phyloP scores from a whole-genome alignment of 2,113 vertebrate species.

The Ptychochromis oligacanthus region DNA sequence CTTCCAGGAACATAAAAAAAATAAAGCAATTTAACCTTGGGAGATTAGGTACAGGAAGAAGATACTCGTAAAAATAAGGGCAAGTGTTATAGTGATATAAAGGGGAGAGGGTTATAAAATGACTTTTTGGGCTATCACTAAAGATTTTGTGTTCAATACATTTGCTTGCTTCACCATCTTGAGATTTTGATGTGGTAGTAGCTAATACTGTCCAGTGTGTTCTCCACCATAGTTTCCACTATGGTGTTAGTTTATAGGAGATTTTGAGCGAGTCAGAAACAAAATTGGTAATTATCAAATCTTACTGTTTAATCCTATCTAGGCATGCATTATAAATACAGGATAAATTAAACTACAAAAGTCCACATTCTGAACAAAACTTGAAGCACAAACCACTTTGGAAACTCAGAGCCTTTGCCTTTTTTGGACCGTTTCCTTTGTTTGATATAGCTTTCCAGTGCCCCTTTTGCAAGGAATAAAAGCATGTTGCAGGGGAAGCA shows the following conservation, averaged over 20 bases:
- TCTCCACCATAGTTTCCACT: background rate
- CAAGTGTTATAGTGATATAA: background rate
- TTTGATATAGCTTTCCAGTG: background rate
- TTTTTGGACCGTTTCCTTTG: background rate
- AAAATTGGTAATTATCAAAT: background rate
- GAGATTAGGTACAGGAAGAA: background rate
- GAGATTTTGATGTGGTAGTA: background rate
- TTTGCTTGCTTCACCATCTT: background rate
- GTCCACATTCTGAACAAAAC: background rate
- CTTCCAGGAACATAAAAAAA: background rate
- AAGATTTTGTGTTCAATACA: background rate
- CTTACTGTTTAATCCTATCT: background rate
- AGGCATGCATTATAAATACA: background rate
- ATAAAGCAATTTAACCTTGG: constrained; percentile 6
- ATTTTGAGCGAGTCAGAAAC: background rate
- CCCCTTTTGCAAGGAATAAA: no score
- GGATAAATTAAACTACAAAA: background rate
- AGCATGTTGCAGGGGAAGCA: background rate
- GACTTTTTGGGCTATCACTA: background rate
- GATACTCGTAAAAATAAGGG: background rate
- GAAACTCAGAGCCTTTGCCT: no score
- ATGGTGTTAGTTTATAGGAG: background rate
- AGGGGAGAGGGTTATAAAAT: background rate
- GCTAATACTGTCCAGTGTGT: background rate
- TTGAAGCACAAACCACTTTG: background rate